Evolutionary conservation across 2,797 vertebrate genomes (phyloP), one percentile per base, ranked within the genome.

Genomic region (Knipowitschia caucasica): DNA sequence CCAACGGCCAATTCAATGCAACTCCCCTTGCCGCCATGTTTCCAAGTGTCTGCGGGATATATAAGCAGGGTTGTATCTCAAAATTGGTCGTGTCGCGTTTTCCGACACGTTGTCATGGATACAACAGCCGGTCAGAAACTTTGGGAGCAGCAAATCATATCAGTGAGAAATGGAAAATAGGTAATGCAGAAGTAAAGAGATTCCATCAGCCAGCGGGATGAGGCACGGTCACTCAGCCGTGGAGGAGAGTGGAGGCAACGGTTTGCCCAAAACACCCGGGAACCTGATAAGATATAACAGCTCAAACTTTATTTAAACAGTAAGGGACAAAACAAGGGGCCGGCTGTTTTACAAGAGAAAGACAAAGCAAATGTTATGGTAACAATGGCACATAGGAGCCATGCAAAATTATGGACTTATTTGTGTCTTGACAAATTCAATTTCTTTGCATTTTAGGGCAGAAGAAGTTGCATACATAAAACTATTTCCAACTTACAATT

Each of bases 91-190:
- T 26, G 9, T 21, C 29, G 18, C 24, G 20, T 47, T 50, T 38
- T 14, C 47, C 14, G 25, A 8, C 35, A 53, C 36, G 47, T 69
- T 59, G 31, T 59, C 34, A 68, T 73, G 53, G 64, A 59, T 59
- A 59, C 59, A 27, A 24, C 43, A 34, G 30, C 59, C 29, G 30
- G 50, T 54, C 40, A 50, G 50, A 63, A 61, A 47, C 20, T 29
- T 53, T 47, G 18, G 24, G 31, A 62, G 30, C 49, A 49, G 44
- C 20, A 45, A 57, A 57, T 75, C 23, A 30, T 35, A 56, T 62
- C 57, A 50, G 34, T 35, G 50, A 66, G 59, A 71, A 65, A 65
- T 23, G 52, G 27, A 68, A 65, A 53, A 47, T 31, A 59, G 1
- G 20, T 52, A 52, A 58, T 44, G 21, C 17, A 61, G 36, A 58